Evolutionary conservation across 2,888 invertebrate species (phyloP).

Genomic region (Lamproptera curius): DNA sequence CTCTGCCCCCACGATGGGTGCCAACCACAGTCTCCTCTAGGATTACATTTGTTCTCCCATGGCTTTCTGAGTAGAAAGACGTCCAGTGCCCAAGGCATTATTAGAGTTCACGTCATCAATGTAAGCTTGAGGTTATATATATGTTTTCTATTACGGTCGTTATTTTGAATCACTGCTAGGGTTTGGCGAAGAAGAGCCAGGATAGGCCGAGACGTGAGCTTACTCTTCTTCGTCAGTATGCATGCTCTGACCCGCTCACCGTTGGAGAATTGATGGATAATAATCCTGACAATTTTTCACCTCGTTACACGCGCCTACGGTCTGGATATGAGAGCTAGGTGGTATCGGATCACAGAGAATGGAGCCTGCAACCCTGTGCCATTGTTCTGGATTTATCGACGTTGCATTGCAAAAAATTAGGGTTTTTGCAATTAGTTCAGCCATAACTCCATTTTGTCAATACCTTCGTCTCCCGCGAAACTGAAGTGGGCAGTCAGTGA

Average conservation of each 20-base stretch:
- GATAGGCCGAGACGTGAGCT: slow-evolving; percentile 2
- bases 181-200: slow-evolving; percentile 15
- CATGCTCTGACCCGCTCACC: slow-evolving; percentile 6
- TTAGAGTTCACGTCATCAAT: slow-evolving; percentile 16
- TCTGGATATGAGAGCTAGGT: too few relatives aligned
- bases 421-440: too few relatives aligned
- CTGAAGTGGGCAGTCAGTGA: too few relatives aligned
- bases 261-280: slow-evolving; percentile 13
- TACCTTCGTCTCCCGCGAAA: too few relatives aligned
- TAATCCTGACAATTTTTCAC: neutral
- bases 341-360: too few relatives aligned
- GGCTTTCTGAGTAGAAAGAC: slow-evolving; percentile 5
- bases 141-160: neutral
- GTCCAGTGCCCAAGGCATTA: neutral
- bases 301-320: too few relatives aligned
- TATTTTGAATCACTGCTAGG: slow-evolving; percentile 10
- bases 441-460: too few relatives aligned
- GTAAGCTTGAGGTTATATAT: slow-evolving; percentile 21
- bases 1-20: slow-evolving; percentile 20
- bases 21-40: slow-evolving; percentile 24
- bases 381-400: too few relatives aligned
- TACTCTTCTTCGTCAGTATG: neutral
- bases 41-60: slow-evolving; percentile 3
- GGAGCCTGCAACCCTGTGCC: too few relatives aligned
- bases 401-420: too few relatives aligned